Evolutionary conservation across 2,797 vertebrate genomes (phyloP).

Genomic region (Rhadinocentrus ornatus): DNA sequence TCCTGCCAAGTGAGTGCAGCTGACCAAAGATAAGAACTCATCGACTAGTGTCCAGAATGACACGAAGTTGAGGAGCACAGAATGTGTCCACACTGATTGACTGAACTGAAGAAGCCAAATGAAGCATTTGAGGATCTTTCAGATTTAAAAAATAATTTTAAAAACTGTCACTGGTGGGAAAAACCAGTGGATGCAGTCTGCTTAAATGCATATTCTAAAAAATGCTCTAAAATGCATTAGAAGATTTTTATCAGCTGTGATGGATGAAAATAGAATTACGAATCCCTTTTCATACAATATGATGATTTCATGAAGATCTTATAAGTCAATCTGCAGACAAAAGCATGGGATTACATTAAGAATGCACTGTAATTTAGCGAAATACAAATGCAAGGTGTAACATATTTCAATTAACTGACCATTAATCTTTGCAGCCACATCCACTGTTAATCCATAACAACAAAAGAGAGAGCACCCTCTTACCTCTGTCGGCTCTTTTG

Average conservation of each 20-base stretch:
- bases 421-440: slow-evolving; percentile 37
- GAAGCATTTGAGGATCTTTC: slow-evolving; percentile 1
- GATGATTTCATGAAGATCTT: slow-evolving; percentile 15
- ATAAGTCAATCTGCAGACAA: slow-evolving; percentile 25
- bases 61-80: slow-evolving; percentile 60
- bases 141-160: slow-evolving; percentile 7
- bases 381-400: slow-evolving; percentile 5
- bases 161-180: slow-evolving; percentile 9
- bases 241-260: slow-evolving; percentile 22
- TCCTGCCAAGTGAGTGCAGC: slow-evolving; percentile 53
- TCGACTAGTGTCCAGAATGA: slow-evolving; percentile 55
- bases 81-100: slow-evolving; percentile 41
- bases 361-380: neutral
- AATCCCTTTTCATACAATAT: slow-evolving; percentile 24
- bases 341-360: slow-evolving; percentile 9
- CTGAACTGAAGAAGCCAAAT: slow-evolving; percentile 10
- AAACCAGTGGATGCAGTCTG: slow-evolving; percentile 22
- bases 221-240: slow-evolving; percentile 4
- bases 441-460: slow-evolving; percentile 28
- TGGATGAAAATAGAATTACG: slow-evolving; percentile 26
- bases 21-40: slow-evolving; percentile 56
- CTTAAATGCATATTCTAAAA: slow-evolving; percentile 21
- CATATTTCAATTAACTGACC: slow-evolving; percentile 18
- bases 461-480: slow-evolving; percentile 46
- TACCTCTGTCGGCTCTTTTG: slow-evolving; percentile 71